Base-by-base conservation (phyloP, 1,140 invertebrate species). In the Apolygus lucorum region DNA sequence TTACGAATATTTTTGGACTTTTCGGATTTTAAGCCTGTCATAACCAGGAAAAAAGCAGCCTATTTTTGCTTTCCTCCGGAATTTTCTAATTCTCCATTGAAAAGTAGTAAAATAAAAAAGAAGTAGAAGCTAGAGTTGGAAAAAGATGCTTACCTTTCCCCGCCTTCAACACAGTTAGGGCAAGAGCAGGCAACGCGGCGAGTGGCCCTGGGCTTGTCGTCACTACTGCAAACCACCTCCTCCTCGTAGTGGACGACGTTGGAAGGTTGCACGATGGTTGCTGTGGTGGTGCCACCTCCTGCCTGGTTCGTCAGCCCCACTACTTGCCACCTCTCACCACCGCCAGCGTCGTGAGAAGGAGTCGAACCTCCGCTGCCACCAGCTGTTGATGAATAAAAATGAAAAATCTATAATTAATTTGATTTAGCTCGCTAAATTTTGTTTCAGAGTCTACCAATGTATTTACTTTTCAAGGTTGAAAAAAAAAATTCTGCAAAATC, bases 131-230 rank as follows among this genome's bases (percentile, higher is more conserved):
- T n/a, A n/a, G n/a, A n/a, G n/a, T n/a, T n/a, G n/a, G n/a, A n/a
- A n/a, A n/a, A n/a, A n/a, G n/a, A n/a, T 49, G 34, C 17, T 77
- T 76, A 86, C 84, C 87, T 88, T 76, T 95, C 92, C 1, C 90
- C 90, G 81, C 87, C 89, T 76, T 95, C 92, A 1, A 90, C 90
- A 78, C 96, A 98, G 79, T 98, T 98, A 0, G 96, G 96, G 81
- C 96, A 98, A 0, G 94, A 96, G 78, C 96, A 98, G 8, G 95
- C 95, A 1, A 98, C 92, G 42, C 96, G 80, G 68, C 94, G 80
- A 2, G 90, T 76, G 1, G 64, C n/a, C 24, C 88, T 78, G 1
- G 82, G 82, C 73, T 85, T 85, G 49, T 78, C 75, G 70, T 72
- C 77, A 4, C 68, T 68, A 22, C 34, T 29, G 17, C 34, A 68